Evolutionary conservation across 1,140 invertebrate genomes (phyloP).

Genomic region (Ditylenchus dipsaci): DNA sequence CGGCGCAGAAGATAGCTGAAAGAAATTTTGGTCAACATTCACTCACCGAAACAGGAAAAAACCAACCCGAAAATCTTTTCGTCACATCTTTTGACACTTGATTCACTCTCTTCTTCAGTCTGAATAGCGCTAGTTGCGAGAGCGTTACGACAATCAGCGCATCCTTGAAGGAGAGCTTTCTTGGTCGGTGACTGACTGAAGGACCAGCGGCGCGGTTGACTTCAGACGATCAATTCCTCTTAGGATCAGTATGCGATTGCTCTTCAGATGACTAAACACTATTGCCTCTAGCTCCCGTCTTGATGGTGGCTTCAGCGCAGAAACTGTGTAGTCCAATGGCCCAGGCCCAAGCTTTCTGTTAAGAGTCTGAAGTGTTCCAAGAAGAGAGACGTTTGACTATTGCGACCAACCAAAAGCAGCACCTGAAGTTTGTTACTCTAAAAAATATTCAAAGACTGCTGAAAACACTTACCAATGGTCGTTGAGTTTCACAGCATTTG

Average conservation of each 20-base stretch:
- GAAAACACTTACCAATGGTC: background rate
- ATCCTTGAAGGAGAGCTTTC: conserved; percentile 1
- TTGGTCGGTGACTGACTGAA: background rate
- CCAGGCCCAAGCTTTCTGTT: background rate
- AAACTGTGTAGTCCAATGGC: background rate
- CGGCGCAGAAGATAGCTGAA: background rate
- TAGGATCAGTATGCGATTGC: background rate
- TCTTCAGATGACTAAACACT: background rate
- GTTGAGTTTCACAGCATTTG: background rate
- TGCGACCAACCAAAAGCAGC: background rate
- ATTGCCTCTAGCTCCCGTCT: background rate
- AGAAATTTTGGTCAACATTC: background rate
- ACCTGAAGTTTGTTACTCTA: background rate
- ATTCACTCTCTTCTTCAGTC: background rate
- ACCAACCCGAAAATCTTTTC: background rate
- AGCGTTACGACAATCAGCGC: conserved; percentile 2
- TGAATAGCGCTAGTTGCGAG: background rate
- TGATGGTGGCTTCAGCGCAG: background rate
- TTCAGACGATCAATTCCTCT: conserved; percentile 4
- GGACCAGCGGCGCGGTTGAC: background rate
- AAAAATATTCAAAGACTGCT: background rate
- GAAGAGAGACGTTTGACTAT: background rate
- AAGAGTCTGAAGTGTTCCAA: background rate
- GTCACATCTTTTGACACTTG: background rate
- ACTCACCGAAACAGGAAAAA: background rate